Percentiles rank a stretch among this genome's conserved stretches.
These are phyloP conservation scores for Ormyrus pomaceus DNA, from an alignment of 2,888 invertebrate genomes.

Conservation along the genomic window DNA sequence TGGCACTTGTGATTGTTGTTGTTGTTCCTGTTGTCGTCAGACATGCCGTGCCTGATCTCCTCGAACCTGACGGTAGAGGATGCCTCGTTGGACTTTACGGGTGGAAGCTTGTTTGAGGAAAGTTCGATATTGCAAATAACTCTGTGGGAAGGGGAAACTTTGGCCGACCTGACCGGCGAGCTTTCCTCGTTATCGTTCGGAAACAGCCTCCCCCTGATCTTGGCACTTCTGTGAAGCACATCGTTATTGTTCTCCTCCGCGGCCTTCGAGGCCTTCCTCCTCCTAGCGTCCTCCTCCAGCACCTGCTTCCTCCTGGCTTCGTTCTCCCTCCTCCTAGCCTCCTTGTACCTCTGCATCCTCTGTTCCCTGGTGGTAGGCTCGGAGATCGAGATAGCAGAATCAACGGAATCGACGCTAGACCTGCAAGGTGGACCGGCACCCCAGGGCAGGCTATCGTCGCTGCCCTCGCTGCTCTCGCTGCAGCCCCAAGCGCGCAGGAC, in stretches of 20 bases:
- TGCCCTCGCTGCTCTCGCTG: conserved; percentile 73
- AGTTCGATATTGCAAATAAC: conserved; percentile 19
- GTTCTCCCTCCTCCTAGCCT: conserved; percentile 70
- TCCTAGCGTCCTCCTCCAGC: conserved; percentile 69
- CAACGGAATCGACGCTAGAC: conserved; percentile 72
- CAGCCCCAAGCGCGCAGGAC: conserved; percentile 69
- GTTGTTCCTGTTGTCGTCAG: conserved; percentile 62
- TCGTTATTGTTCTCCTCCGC: conserved; percentile 66
- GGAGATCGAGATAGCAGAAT: conserved; percentile 61
- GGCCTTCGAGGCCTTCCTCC: conserved; percentile 58
- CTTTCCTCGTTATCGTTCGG: conserved; percentile 41
- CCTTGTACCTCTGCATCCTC: conserved; percentile 72
- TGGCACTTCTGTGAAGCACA: conserved; percentile 28
- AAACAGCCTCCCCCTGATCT: conserved; percentile 14
- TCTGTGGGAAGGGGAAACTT: conserved; percentile 34
- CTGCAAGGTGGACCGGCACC: conserved; percentile 72
- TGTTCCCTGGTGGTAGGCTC: conserved; percentile 70
- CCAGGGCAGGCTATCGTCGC: conserved; percentile 73
- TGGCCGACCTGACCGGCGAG: conserved; percentile 17
- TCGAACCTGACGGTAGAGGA: conserved; percentile 60
- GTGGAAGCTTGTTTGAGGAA: neutral
- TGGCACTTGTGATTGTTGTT: conserved; percentile 60
- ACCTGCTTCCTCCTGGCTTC: conserved; percentile 70
- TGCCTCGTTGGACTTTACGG: conserved; percentile 30
- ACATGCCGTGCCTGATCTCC: conserved; percentile 60